Evolutionary conservation across 1,140 invertebrate genomes (phyloP).

Genomic region (Microplitis demolitor): DNA sequence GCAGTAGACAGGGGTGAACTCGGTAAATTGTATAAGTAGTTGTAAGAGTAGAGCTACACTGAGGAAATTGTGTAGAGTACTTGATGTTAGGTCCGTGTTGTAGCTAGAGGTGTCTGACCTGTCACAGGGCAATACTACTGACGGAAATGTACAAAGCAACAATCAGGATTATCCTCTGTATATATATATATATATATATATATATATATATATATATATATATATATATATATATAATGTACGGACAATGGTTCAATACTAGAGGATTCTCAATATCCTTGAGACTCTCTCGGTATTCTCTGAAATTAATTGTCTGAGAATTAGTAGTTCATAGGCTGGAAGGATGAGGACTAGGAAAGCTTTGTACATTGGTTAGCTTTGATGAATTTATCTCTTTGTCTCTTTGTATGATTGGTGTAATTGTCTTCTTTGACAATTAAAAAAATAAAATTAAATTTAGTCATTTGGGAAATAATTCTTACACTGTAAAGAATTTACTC

Average conservation of each 20-base stretch:
- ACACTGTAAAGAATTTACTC: too few relatives aligned
- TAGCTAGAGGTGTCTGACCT: conserved; percentile 41
- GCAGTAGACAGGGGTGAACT: too few relatives aligned
- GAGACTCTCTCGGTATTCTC: not conserved
- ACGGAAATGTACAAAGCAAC: conserved; percentile 11
- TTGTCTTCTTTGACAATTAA: too few relatives aligned
- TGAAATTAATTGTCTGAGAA: conserved; percentile 3
- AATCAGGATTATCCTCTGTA: not conserved
- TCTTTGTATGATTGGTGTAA: too few relatives aligned
- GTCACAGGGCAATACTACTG: conserved; percentile 29
- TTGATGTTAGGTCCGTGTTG: conserved; percentile 6
- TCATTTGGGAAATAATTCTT: too few relatives aligned
- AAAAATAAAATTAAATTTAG: too few relatives aligned
- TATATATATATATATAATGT: too few relatives aligned
- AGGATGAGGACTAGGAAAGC: not conserved
- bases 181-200: too few relatives aligned
- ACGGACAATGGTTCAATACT: not conserved
- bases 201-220: too few relatives aligned
- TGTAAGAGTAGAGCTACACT: not conserved
- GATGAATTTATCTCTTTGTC: not conserved
- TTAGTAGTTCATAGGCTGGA: not conserved
- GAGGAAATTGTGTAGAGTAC: not conserved
- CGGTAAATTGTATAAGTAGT: too few relatives aligned
- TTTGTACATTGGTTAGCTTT: not conserved
- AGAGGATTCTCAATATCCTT: not conserved